Evolutionary conservation across 2,797 vertebrate species (phyloP).

Genomic region (Sphenopsis melanotis): DNA sequence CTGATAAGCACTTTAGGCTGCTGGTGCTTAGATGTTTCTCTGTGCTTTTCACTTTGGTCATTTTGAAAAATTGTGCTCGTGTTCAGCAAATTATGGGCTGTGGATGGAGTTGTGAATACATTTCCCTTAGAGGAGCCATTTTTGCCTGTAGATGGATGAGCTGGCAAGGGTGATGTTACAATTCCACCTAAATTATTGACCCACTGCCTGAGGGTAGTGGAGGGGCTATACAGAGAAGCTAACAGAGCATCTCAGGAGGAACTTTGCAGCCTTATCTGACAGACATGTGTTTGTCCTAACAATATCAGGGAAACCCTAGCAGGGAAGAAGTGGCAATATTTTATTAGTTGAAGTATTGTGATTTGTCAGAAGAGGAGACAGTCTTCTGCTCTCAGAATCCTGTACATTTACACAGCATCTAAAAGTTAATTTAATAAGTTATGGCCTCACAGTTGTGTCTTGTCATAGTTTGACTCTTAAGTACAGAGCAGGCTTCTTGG

Average conservation of each 20-base stretch:
- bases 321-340: conserved; percentile 59
- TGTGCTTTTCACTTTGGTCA: background rate
- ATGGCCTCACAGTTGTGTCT: background rate
- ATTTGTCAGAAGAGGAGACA: conserved; percentile 7
- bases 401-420: background rate
- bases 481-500: background rate
- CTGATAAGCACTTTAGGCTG: conserved; percentile 23
- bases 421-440: conserved; percentile 62
- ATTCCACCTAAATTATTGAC: background rate
- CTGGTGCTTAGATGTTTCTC: background rate
- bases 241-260: conserved; percentile 45
- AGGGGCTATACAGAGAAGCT: background rate
- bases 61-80: background rate
- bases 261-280: conserved; percentile 45
- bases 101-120: background rate
- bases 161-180: background rate
- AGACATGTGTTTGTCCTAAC: conserved; percentile 26
- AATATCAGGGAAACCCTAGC: conserved; percentile 41
- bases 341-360: conserved; percentile 48
- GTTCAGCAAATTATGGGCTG: background rate
- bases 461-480: background rate
- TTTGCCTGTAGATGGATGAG: background rate
- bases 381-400: background rate
- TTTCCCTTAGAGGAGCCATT: background rate
- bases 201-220: background rate